Evolutionary conservation across 2,888 invertebrate species (phyloP), one percentile per base, ranked within the genome.

Genomic region (Chrysomela aeneicollis): DNA sequence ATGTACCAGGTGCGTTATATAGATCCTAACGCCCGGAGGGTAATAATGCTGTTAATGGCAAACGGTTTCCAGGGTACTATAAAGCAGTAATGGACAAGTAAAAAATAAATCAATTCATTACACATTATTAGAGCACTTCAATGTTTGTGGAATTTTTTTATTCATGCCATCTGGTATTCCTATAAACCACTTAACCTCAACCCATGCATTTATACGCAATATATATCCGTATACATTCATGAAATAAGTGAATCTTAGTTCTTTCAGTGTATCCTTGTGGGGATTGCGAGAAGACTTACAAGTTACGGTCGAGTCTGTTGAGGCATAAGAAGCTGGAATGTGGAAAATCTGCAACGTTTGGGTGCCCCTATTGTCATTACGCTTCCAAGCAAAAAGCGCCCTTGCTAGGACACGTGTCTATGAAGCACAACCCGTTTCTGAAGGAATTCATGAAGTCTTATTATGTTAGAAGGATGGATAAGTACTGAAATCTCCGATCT

Each of bases 281-380:
- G 2, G 57, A 59, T 12, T 70, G 70, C 32, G 30, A 46, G 18
- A 70, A 70, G 42, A n/a, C 50, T 5, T 70, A 70, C 46, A 68
- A 68, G 52, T 50, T 68, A 10, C 60, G 61, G n/a, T 68, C 68
- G 10, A 70, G 70, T 15, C 57, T 70, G 10, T 22, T 49, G 8
- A 67, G 78, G 46, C 78, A 78, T 54, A 68, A 76, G 51, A 74
- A 74, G 49, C 69, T 77, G 50, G 77, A 78, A 54, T 79, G 78
- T 66, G 76, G 77, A 26, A 77, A 77, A 59, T 67, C 69, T 19
- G 76, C 77, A 0, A 73, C 75, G 22, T 78, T 76, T 58, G 67
- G 67, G 42, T 81, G 80, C 59, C 73, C 76, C 1, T 67, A 70
- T n/a, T 76, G 76, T 57, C 22, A 10, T 18, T 71, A 69, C 26